These are phyloP conservation scores for Rhinella marina DNA, from an alignment of 2,797 vertebrate genomes.

Conservation along the genomic window DNA sequence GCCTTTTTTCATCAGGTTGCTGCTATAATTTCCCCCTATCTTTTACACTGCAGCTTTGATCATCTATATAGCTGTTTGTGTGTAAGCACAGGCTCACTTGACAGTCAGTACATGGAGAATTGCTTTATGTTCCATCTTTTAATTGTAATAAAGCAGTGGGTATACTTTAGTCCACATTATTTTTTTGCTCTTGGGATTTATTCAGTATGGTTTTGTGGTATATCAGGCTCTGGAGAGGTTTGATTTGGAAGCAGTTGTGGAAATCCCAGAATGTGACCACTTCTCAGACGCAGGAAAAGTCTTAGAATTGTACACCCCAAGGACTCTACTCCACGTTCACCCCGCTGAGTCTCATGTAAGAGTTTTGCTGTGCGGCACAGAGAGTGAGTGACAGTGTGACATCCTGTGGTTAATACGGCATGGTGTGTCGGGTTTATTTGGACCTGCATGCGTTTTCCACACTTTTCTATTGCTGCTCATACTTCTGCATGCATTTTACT, in stretches of 20 bases:
- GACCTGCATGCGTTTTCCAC: slow-evolving; percentile 7
- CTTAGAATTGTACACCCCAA: slow-evolving; percentile 77
- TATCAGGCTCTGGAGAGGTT: slow-evolving; percentile 66
- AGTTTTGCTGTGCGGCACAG: slow-evolving; percentile 4
- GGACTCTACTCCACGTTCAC: slow-evolving; percentile 72
- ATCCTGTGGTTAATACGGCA: slow-evolving; percentile 14
- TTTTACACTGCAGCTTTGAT: too few relatives aligned
- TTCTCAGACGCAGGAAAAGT: slow-evolving; percentile 71
- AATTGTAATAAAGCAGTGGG: too few relatives aligned
- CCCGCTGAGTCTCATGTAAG: slow-evolving; percentile 82
- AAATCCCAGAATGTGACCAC: slow-evolving; percentile 65
- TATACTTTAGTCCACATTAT: neutral
- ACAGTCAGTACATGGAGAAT: too few relatives aligned
- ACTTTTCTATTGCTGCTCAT: neutral
- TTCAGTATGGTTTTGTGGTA: neutral
- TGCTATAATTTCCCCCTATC: too few relatives aligned
- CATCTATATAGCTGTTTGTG: too few relatives aligned
- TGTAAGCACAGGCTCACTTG: too few relatives aligned
- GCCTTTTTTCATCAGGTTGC: too few relatives aligned
- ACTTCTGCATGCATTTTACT: neutral
- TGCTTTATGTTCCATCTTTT: too few relatives aligned
- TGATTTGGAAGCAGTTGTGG: slow-evolving; percentile 72
- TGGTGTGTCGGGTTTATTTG: neutral
- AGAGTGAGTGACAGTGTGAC: slow-evolving; percentile 3
- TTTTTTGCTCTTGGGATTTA: neutral